These are phyloP conservation scores for Narcine bancroftii DNA, from an alignment of 2,113 vertebrate genomes.

Conservation along the genomic window DNA sequence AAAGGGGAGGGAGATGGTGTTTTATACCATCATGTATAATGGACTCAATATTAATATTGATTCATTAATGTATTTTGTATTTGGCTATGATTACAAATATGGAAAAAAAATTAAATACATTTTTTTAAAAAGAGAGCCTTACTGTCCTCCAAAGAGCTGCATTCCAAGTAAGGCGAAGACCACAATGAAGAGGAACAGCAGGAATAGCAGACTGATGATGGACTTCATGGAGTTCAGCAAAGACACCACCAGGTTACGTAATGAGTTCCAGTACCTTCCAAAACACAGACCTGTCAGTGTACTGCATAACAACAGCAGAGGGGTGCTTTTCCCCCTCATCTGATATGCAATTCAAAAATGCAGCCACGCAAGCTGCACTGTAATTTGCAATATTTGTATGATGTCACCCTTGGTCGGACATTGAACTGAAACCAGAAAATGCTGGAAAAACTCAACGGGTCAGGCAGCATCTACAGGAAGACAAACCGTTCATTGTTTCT, in stretches of 20 bases:
- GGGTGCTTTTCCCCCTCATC: not conserved
- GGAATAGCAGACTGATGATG: slow-evolving; percentile 88
- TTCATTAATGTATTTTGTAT: no score
- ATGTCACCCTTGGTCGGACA: not conserved
- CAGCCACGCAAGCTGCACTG: not conserved
- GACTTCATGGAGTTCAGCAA: slow-evolving; percentile 97
- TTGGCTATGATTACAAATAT: no score
- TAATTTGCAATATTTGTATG: not conserved
- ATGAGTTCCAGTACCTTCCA: slow-evolving; percentile 85
- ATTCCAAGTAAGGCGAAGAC: slow-evolving; percentile 93
- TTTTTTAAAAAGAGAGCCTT: slow-evolving; percentile 49
- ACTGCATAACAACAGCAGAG: not conserved
- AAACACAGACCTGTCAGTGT: not conserved
- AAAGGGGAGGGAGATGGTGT: no score
- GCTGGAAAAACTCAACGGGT: no score
- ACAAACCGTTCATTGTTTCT: no score
- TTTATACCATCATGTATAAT: no score
- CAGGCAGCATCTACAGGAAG: no score
- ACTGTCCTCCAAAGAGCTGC: slow-evolving; percentile 96
- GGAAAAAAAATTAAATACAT: not conserved
- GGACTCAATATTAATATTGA: no score
- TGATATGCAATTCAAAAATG: not conserved
- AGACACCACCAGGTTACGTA: slow-evolving; percentile 89
- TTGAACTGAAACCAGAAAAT: no score
- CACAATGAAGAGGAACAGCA: slow-evolving; percentile 95